Conservation (phyloP, 2,888 invertebrate genomes). For the Pseudococcus viburni region DNA sequence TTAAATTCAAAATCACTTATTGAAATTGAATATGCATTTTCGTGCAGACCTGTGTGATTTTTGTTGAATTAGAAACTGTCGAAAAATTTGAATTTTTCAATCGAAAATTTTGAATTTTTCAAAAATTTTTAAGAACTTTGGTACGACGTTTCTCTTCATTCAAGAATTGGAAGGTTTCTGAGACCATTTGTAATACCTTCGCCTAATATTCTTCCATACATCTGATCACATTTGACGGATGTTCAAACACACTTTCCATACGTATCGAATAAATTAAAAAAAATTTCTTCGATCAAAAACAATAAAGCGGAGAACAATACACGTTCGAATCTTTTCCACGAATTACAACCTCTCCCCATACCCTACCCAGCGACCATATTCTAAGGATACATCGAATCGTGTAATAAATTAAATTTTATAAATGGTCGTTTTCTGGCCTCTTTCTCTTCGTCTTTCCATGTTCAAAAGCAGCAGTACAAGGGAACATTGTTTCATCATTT, state of each 20-base stretch:
- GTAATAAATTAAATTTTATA: conserved; percentile 35
- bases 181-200: no score
- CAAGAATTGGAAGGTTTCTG: no score
- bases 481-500: conserved; percentile 35
- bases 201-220: no score
- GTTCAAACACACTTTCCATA: neutral
- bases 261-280: neutral
- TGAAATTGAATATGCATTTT: no score
- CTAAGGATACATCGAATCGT: neutral
- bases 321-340: conserved; percentile 26
- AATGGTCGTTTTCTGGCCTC: conserved; percentile 27
- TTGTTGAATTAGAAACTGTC: no score
- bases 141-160: no score
- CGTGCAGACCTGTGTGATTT: no score
- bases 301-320: neutral
- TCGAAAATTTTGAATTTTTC: no score
- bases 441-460: neutral
- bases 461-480: neutral
- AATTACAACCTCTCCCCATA: neutral
- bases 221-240: no score
- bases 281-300: neutral
- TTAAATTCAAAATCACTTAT: no score
- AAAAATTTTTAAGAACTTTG: no score
- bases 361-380: neutral
- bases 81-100: no score